These are phyloP conservation scores for Sebastes iracundus DNA, from an alignment of 2,797 vertebrate genomes.

Conservation along the genomic window DNA sequence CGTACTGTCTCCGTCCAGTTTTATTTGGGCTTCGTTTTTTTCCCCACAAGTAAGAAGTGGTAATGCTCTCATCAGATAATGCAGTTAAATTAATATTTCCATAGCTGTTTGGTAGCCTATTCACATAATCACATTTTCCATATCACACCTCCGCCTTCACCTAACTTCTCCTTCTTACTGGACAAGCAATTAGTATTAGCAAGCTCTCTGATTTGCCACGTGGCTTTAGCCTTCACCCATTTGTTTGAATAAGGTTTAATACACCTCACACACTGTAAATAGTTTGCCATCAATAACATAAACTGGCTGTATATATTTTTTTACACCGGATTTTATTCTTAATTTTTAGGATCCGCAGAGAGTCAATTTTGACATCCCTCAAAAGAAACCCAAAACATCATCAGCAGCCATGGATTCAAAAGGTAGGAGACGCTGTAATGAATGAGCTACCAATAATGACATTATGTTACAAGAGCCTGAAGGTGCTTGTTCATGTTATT, in stretches of 20 bases:
- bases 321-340: background rate
- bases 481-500: background rate
- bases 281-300: background rate
- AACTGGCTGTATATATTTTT: background rate
- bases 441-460: background rate
- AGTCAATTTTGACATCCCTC: background rate
- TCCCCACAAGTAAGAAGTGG: background rate
- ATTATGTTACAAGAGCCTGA: background rate
- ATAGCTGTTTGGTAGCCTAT: no score
- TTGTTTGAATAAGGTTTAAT: background rate
- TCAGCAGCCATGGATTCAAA: conserved; percentile 56
- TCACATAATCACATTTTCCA: no score
- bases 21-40: background rate
- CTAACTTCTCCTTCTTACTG: background rate
- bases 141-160: background rate
- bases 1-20: background rate
- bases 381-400: background rate
- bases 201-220: background rate
- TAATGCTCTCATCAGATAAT: background rate
- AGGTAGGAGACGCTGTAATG: conserved; percentile 39
- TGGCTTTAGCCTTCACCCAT: background rate
- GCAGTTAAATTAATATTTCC: background rate
- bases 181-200: background rate
- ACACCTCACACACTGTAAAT: background rate
- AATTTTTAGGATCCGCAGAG: background rate